Conservation (phyloP, 1,140 invertebrate genomes). For the Panulirus ornatus region DNA sequence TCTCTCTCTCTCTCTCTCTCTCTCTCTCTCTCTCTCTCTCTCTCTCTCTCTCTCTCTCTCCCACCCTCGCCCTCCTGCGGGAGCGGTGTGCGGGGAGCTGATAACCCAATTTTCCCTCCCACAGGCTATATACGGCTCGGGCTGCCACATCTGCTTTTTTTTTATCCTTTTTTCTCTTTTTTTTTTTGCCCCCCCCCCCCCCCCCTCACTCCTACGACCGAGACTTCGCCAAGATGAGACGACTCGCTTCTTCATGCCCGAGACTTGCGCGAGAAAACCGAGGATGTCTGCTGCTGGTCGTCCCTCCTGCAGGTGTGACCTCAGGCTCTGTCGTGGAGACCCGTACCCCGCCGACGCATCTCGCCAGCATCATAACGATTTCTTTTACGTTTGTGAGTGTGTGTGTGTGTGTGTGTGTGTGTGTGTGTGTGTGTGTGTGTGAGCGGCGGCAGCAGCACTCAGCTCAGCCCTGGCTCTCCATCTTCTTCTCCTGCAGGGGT, state of each 20-base stretch:
- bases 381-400: neutral
- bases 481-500: slow-evolving; percentile 81
- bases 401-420: slow-evolving; percentile 32
- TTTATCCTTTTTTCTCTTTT: neutral
- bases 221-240: too few species aligned
- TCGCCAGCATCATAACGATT: too few species aligned
- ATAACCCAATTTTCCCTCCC: too few species aligned
- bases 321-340: too few species aligned
- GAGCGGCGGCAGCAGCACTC: neutral
- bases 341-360: too few species aligned
- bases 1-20: neutral
- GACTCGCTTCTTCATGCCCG: too few species aligned
- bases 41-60: neutral
- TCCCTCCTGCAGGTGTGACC: too few species aligned
- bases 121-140: too few species aligned
- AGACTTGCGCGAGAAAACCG: too few species aligned
- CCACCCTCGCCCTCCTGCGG: neutral
- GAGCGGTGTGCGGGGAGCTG: too few species aligned
- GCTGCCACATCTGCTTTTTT: neutral
- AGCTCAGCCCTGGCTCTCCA: too few species aligned
- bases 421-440: slow-evolving; percentile 42
- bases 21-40: neutral
- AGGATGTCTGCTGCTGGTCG: too few species aligned
- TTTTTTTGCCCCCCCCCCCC: neutral
- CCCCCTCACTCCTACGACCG: neutral